phyloP scores from a whole-genome alignment of 2,797 vertebrate genomes.

The Sebastes vulpes region DNA sequence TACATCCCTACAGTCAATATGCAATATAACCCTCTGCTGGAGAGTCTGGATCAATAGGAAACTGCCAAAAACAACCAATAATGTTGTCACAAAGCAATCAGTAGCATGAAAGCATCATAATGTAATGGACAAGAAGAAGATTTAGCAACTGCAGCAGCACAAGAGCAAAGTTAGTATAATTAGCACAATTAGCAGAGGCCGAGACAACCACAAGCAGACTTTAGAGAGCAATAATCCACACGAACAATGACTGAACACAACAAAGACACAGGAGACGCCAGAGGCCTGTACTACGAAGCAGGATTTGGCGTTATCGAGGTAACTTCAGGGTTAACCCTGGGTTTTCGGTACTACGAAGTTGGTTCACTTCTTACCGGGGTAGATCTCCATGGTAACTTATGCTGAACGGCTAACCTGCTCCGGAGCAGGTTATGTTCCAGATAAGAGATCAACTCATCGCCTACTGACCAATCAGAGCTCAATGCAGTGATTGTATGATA shows the following conservation, averaged over 20 bases:
- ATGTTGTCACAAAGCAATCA: not conserved
- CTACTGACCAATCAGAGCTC: too few relatives aligned
- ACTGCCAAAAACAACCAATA: not conserved
- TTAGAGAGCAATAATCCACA: not conserved
- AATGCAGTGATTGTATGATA: too few relatives aligned
- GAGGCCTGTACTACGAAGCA: too few relatives aligned
- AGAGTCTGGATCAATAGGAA: not conserved
- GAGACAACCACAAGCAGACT: not conserved
- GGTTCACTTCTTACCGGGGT: too few relatives aligned
- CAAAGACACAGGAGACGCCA: not conserved
- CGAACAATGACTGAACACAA: not conserved
- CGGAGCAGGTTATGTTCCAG: too few relatives aligned
- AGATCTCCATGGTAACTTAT: too few relatives aligned
- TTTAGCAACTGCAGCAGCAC: not conserved
- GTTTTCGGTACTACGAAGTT: too few relatives aligned
- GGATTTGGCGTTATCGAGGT: too few relatives aligned
- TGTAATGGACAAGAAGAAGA: not conserved
- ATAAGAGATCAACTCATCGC: too few relatives aligned
- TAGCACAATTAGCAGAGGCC: not conserved
- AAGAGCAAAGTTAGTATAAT: not conserved
- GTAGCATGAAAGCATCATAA: not conserved
- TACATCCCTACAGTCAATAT: not conserved
- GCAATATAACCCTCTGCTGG: not conserved
- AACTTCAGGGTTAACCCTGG: too few relatives aligned
- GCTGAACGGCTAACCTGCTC: too few relatives aligned